Evolutionary conservation across 2,797 vertebrate species (phyloP).

Genomic region (Danio choprae): DNA sequence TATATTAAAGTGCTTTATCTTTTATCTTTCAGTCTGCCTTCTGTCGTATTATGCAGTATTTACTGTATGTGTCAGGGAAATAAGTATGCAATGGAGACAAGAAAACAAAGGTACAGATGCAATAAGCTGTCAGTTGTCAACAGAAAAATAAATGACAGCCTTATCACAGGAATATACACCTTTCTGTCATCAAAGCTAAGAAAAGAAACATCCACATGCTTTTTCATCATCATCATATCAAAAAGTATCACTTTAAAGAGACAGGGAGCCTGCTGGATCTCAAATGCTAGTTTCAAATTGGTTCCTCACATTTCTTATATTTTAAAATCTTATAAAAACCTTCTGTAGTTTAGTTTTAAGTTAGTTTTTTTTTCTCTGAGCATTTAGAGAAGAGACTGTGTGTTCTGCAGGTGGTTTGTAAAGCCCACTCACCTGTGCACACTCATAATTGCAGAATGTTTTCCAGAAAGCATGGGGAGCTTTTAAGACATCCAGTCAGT

Average conservation of each 20-base stretch:
- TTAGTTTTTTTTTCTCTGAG: no score
- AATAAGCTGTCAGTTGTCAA: constrained; percentile 4
- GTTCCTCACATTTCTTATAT: neutral
- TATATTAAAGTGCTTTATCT: neutral
- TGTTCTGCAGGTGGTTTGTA: no score
- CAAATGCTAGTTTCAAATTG: neutral
- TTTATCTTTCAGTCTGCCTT: constrained; percentile 5
- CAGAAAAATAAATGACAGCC: constrained; percentile 8
- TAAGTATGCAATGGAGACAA: constrained; percentile 3
- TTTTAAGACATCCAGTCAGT: no score
- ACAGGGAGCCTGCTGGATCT: neutral
- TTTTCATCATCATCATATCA: neutral
- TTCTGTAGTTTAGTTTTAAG: no score
- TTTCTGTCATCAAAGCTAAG: constrained; percentile 11
- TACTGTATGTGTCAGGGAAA: neutral
- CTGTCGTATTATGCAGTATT: neutral
- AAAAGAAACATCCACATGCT: neutral
- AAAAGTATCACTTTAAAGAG: constrained; percentile 5
- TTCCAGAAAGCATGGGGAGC: no score
- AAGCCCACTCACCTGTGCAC: no score
- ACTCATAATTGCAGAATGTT: no score
- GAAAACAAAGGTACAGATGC: neutral
- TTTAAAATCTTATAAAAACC: no score
- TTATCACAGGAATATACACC: neutral
- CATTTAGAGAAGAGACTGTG: no score